These are phyloP conservation scores for Pseudoips prasinana DNA, from an alignment of 2,888 invertebrate species.

Conservation along the genomic window DNA sequence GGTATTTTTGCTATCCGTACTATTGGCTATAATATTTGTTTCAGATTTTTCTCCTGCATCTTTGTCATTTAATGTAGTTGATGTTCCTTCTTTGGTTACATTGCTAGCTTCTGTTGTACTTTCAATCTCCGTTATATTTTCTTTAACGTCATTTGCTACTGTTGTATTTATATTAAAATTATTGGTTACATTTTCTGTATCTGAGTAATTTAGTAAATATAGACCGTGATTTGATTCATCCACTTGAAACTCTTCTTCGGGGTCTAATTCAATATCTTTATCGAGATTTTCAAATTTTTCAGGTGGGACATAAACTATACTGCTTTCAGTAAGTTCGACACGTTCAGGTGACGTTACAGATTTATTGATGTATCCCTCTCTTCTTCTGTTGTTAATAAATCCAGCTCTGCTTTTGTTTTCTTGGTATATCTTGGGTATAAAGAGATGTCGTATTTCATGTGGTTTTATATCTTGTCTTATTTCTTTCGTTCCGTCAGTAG, in stretches of 20 bases:
- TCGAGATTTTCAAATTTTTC: constrained; percentile 71
- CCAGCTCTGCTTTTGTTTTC: constrained; percentile 67
- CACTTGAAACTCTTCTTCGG: constrained; percentile 79
- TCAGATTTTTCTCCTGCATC: constrained; percentile 54
- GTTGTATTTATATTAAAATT: constrained; percentile 47
- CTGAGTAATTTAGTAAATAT: constrained; percentile 76
- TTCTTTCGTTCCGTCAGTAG: constrained; percentile 66
- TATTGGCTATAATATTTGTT: constrained; percentile 58
- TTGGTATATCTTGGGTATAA: constrained; percentile 63
- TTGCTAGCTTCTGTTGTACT: constrained; percentile 33
- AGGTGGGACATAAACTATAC: constrained; percentile 69
- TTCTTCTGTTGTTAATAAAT: constrained; percentile 66
- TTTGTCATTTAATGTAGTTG: constrained; percentile 34
- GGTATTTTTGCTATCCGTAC: constrained; percentile 54
- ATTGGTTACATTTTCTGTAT: constrained; percentile 66
- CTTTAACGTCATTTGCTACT: constrained; percentile 39
- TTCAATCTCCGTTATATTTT: constrained; percentile 41
- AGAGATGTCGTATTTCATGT: constrained; percentile 71
- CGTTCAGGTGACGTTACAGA: constrained; percentile 46
- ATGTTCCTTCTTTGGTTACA: constrained; percentile 35
- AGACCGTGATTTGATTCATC: constrained; percentile 79
- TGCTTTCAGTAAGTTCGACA: constrained; percentile 52
- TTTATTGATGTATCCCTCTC: constrained; percentile 48
- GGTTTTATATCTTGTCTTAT: constrained; percentile 67
- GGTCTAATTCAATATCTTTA: constrained; percentile 71